A percentile compares a stretch with the other conserved stretches of the same genome.
phyloP scores from a whole-genome alignment of 2,888 invertebrate species.

The Oxytorus armatus region DNA sequence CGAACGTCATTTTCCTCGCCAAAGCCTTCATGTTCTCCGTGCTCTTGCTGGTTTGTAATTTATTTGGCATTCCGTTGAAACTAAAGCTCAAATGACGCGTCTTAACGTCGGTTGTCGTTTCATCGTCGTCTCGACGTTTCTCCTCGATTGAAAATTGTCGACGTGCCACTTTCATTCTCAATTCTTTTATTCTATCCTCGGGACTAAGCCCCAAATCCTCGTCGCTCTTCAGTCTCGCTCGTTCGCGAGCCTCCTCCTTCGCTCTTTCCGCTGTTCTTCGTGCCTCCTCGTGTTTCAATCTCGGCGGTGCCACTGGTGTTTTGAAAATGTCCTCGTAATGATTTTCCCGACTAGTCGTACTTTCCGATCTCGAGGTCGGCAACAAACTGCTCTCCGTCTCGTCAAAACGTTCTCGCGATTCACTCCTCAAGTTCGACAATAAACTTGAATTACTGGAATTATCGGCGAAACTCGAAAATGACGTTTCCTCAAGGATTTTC shows the following conservation, averaged over 20 bases:
- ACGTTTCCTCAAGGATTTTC: constrained; percentile 68
- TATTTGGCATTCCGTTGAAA: constrained; percentile 69
- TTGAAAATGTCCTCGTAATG: constrained; percentile 81
- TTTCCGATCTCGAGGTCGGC: constrained; percentile 35
- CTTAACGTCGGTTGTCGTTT: constrained; percentile 67
- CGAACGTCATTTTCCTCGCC: constrained; percentile 74
- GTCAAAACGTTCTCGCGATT: constrained; percentile 31
- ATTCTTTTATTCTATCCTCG: constrained; percentile 87
- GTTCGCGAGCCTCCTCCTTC: constrained; percentile 87
- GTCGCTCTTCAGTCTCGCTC: constrained; percentile 89
- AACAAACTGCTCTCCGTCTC: constrained; percentile 31
- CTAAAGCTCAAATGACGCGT: constrained; percentile 76
- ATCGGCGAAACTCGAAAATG: constrained; percentile 8
- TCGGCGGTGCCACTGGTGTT: constrained; percentile 86
- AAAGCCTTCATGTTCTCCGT: constrained; percentile 81
- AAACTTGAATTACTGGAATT: constrained; percentile 39
- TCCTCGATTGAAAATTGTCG: constrained; percentile 80
- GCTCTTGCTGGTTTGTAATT: constrained; percentile 82
- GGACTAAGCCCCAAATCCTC: constrained; percentile 90
- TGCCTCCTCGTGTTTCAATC: constrained; percentile 84
- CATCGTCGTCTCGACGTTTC: constrained; percentile 73
- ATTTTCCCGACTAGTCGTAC: constrained; percentile 14
- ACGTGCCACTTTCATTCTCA: constrained; percentile 85
- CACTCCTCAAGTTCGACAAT: constrained; percentile 34
- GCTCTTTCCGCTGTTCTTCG: constrained; percentile 86